Evolutionary conservation across 2,113 vertebrate species (phyloP), one percentile per base, ranked within the genome.

Genomic region (Tauraco erythrolophus): DNA sequence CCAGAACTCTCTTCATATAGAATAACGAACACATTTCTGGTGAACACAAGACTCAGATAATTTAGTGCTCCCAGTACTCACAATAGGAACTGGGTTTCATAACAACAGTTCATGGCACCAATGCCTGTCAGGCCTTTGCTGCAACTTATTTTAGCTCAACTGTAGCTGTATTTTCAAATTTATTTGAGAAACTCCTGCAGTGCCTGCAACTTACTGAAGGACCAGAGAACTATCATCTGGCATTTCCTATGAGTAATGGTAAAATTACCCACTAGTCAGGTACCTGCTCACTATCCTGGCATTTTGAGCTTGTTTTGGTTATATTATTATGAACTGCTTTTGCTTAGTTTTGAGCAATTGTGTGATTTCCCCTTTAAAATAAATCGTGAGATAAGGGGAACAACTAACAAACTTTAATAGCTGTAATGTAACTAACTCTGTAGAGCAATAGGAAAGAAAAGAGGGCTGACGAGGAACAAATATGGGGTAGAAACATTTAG

Each of bases 351-450:
- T 60, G n/a, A 48, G 33, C 14, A 61, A 10, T 14, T 70, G 8
- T 43, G n/a, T 48, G 61, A 31, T 48, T 68, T 48, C 8, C 8
- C 19, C 37, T 66, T 45, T 35, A 46, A 66, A 74, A 85, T 25
- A 61, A 80, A 37, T 12, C 2, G 19, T 10, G 14, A 50, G n/a
- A 14, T 37, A 31, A 21, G 33, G 31, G 17, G 23, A 57, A 33
- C 0, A 2, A 62, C 15, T 19, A 28, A 57, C 3, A 57, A 2
- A 31, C 8, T 39, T 51, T 14, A 14, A 16, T 19, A n/a, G 14
- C 25, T 12, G 6, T 8, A n/a, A 13, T 2, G 10, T 16, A 56
- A 65, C 9, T 22, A 35, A 48, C 5, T 19, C 27, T 17, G 2
- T 12, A 18, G 66, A 58, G 8, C 23, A 39, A 14, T 6, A 46